Evolutionary conservation across 2,113 vertebrate genomes (phyloP), one percentile per base, ranked within the genome.

Genomic region (Campylomormyrus tamandua): DNA sequence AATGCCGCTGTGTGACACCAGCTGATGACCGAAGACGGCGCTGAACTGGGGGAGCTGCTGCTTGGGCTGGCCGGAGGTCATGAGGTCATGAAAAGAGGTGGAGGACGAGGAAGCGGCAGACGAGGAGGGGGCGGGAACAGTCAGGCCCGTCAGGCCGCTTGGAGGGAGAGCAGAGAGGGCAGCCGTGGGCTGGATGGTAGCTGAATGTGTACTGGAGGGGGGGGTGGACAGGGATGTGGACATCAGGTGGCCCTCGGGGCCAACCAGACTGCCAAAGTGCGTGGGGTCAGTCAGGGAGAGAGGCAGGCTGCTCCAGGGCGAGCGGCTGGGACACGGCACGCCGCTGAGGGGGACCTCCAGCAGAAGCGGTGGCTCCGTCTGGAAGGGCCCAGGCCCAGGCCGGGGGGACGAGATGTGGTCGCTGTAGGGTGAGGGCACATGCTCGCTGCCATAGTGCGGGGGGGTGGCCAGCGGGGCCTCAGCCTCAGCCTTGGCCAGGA

Each of bases 211-310:
- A 35, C 95, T 97, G 94, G 96, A 96, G 91, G 96, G 97, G 62
- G 97, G 97, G 49, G 97, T 97, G 94, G 97, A 97, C 10, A 98
- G 95, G 92, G 97, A 96, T 8, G 97, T 98, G 93, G 97, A 97
- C 90, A 98, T 96, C 86, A 97, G 96, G 91, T 97, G 97, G 89
- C 97, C 96, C 87, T 97, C 97, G 45, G 97, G 95, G 93, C 95
- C 95, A 0, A 97, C 95, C 91, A 97, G 96, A 94, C 95, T 96
- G 94, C 96, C 96, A 92, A 97, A 97, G 19, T 96, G 96, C 90
- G 96, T 95, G 85, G 96, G 94, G 89, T 98, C 97, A 35, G 96
- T 94, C 39, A 98, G 96, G 93, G 92, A 95, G 93, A 97, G 96
- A 24, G 97, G 96, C 92, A 97, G 96, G 93, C 92, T 97, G 15